These are phyloP conservation scores for Drosophila erecta DNA, from an alignment of 1,140 invertebrate species.

Conservation along the genomic window DNA sequence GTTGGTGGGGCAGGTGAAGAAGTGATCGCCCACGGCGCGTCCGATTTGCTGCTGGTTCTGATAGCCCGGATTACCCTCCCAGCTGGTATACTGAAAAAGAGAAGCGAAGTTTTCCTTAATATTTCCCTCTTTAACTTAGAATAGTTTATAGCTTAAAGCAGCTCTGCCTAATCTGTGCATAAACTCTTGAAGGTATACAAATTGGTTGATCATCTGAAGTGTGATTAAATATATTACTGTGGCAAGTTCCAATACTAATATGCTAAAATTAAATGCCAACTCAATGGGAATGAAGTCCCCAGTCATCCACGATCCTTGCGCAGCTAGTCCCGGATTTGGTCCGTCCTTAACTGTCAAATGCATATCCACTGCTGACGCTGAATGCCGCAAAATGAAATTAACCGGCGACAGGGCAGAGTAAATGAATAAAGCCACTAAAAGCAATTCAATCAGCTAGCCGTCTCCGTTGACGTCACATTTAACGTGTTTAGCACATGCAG, in stretches of 20 bases:
- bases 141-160: too few relatives aligned
- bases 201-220: too few relatives aligned
- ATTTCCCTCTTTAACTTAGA: background rate
- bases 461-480: slow-evolving; percentile 36
- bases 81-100: slow-evolving; percentile 93
- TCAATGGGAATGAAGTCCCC: background rate
- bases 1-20: slow-evolving; percentile 97
- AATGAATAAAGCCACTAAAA: slow-evolving; percentile 62
- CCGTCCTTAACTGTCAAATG: slow-evolving; percentile 39
- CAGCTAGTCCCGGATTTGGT: slow-evolving; percentile 3
- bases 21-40: slow-evolving; percentile 95
- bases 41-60: slow-evolving; percentile 94
- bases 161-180: too few relatives aligned
- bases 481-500: slow-evolving; percentile 45
- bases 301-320: slow-evolving; percentile 4
- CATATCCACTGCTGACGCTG: slow-evolving; percentile 31
- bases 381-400: slow-evolving; percentile 53
- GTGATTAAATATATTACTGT: too few relatives aligned
- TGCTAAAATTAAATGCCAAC: background rate
- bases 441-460: slow-evolving; percentile 54
- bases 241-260: background rate
- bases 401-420: slow-evolving; percentile 23
- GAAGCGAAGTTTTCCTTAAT: background rate
- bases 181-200: too few relatives aligned
- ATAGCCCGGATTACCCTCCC: slow-evolving; percentile 93